Conservation (phyloP, 1,140 invertebrate genomes). For the Papilio helenus region DNA sequence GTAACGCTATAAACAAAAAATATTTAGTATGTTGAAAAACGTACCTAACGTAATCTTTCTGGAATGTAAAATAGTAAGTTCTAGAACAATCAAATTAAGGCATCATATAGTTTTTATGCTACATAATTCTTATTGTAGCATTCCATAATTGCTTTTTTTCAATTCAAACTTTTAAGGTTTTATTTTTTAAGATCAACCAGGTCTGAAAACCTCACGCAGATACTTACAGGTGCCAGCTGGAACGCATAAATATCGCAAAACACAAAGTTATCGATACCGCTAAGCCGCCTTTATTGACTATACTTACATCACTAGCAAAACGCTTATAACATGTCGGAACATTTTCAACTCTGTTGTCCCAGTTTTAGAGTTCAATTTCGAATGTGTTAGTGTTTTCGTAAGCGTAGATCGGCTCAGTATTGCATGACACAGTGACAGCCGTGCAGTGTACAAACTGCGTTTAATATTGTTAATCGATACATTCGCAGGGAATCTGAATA, state of each 20-base stretch:
- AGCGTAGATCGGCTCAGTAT: constrained; percentile 59
- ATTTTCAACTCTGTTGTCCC: constrained; percentile 45
- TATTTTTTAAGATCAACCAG: constrained; percentile 37
- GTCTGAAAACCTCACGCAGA: constrained; percentile 53
- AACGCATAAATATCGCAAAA: constrained; percentile 77
- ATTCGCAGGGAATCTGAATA: constrained; percentile 65
- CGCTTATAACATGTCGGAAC: constrained; percentile 33
- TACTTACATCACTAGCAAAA: constrained; percentile 60
- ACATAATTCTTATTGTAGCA: not conserved
- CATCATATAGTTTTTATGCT: too few relatives aligned
- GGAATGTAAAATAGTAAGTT: too few relatives aligned
- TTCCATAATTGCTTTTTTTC: not conserved
- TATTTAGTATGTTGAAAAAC: too few relatives aligned
- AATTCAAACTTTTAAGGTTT: not conserved
- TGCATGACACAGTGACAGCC: constrained; percentile 73
- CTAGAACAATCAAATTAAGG: too few relatives aligned
- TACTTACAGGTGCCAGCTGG: constrained; percentile 66
- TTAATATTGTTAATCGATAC: constrained; percentile 75
- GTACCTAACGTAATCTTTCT: too few relatives aligned
- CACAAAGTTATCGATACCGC: constrained; percentile 78
- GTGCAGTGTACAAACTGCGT: constrained; percentile 68
- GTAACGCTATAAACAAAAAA: too few relatives aligned
- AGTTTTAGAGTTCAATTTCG: constrained; percentile 44
- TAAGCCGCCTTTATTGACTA: constrained; percentile 79
- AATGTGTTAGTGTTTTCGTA: constrained; percentile 51